phyloP scores from a whole-genome alignment of 2,797 vertebrate genomes.

The Cryptoblepharus egeriae region DNA sequence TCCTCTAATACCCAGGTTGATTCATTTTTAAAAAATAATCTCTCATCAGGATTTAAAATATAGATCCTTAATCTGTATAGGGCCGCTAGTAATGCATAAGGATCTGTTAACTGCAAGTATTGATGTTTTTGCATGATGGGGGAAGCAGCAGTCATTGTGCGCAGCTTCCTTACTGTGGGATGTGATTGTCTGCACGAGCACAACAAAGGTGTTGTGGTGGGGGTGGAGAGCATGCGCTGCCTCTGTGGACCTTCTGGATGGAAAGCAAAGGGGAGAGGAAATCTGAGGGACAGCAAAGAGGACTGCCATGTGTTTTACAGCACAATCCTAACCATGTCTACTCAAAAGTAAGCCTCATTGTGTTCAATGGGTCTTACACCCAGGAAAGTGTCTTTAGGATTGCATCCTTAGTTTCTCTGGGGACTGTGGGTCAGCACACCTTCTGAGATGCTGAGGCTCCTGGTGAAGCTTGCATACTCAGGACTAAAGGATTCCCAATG shows the following conservation, averaged over 20 bases:
- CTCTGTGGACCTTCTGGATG: neutral
- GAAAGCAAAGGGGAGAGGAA: neutral
- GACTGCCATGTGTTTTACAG: neutral
- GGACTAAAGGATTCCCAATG: neutral
- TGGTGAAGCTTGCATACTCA: too few species aligned
- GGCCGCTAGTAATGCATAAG: neutral
- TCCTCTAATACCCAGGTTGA: neutral
- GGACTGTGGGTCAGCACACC: neutral
- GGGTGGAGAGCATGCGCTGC: constrained; percentile 4
- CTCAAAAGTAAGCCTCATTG: too few species aligned
- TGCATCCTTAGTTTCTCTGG: constrained; percentile 19
- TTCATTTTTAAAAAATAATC: neutral
- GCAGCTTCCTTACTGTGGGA: neutral
- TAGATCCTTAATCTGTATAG: fast-evolving
- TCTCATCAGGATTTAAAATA: neutral
- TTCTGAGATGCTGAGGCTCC: too few species aligned
- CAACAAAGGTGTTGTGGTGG: constrained; percentile 36
- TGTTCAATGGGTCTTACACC: too few species aligned
- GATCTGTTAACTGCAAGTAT: constrained; percentile 8
- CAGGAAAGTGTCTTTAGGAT: too few species aligned
- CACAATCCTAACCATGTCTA: too few species aligned
- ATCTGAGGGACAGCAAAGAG: neutral
- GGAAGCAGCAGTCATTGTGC: neutral
- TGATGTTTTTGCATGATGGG: fast-evolving
- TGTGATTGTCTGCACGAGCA: neutral